Evolutionary conservation across 2,113 vertebrate genomes (phyloP).

Genomic region (Pampusana beccarii): DNA sequence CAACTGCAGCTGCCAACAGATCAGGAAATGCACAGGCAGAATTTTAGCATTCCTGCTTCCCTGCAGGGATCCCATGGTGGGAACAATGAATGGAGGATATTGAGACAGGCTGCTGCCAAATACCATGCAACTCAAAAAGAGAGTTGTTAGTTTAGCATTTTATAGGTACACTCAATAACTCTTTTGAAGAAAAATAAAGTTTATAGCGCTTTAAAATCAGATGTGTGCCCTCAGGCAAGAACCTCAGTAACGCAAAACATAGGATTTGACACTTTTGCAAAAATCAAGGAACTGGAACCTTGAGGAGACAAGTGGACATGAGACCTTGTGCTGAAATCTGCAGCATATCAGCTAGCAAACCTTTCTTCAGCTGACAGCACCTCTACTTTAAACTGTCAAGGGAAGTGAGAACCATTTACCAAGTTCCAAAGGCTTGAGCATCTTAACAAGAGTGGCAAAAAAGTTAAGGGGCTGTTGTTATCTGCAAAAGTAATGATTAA

Average conservation of each 20-base stretch:
- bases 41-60: background rate
- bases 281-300: background rate
- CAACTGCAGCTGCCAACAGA: background rate
- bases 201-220: background rate
- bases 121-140: background rate
- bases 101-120: background rate
- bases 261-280: background rate
- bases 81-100: background rate
- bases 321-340: background rate
- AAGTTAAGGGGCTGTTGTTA: background rate
- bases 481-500: background rate
- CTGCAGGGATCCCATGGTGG: background rate
- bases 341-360: background rate
- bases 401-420: background rate
- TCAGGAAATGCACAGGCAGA: background rate
- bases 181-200: background rate
- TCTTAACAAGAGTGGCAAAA: background rate
- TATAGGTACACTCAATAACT: background rate
- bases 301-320: background rate
- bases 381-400: background rate
- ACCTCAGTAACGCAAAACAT: background rate
- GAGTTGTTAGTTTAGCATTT: background rate
- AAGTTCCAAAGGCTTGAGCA: background rate
- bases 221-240: fast-evolving
- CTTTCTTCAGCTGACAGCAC: background rate